Conservation (phyloP, 2,113 vertebrate genomes). For the Gobiocypris rarus region DNA sequence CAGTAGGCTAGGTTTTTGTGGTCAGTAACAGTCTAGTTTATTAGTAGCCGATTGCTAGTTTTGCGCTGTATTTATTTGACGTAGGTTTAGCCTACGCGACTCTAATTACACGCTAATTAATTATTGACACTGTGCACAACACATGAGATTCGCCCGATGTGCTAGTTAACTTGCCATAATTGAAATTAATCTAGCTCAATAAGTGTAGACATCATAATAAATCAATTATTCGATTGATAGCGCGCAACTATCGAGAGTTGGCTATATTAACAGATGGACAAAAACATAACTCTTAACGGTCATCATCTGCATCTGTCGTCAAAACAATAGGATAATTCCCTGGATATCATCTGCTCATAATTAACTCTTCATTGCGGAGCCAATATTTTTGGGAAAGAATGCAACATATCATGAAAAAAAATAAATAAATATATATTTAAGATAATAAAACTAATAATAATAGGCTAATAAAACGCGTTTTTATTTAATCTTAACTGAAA, state of each 20-base stretch:
- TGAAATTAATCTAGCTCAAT: neutral
- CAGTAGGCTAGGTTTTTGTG: neutral
- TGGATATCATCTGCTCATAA: neutral
- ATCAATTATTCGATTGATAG: neutral
- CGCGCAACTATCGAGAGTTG: neutral
- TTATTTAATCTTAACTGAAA: neutral
- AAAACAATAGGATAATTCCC: neutral
- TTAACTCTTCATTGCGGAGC: neutral
- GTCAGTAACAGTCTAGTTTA: neutral
- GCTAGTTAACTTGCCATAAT: neutral
- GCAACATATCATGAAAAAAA: neutral
- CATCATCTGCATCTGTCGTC: neutral
- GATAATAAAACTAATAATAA: neutral
- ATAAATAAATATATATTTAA: neutral
- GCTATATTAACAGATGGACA: neutral
- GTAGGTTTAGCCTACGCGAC: neutral
- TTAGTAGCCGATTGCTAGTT: neutral
- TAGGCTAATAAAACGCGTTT: neutral
- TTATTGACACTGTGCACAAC: constrained; percentile 41
- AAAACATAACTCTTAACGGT: constrained; percentile 10
- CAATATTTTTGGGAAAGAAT: neutral
- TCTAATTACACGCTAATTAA: constrained; percentile 53
- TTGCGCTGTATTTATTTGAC: neutral
- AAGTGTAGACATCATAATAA: neutral
- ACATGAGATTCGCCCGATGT: neutral